Base-by-base conservation (phyloP, 2,797 vertebrate species). In the Nothura maculosa region DNA sequence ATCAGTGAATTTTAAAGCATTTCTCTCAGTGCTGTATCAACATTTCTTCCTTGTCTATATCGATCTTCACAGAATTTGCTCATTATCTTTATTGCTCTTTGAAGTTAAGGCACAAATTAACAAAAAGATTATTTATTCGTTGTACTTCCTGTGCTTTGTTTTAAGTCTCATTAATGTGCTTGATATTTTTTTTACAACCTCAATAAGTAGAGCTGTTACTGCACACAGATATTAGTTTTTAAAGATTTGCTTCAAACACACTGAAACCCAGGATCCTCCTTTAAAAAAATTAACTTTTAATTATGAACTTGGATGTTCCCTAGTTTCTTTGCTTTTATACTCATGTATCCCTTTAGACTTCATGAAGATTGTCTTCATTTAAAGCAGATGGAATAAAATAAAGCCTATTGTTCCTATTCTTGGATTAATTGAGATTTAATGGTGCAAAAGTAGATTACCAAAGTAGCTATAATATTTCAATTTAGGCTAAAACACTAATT, bases 371-470 rank as follows among this genome's bases (percentile, higher is more conserved):
- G 22, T 25, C 55, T 83, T 87, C 22, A 64, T 76, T 74, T 87
- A 55, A 67, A 85, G 30, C 11, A 82, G 73, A 32, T 8, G 40
- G 48, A 68, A 13, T 67, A 55, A 90, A 90, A 80, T 72, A 85
- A 11, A 75, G 38, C 11, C 4, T 73, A 60, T 66, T 89, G 63
- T 74, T 93, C 52, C 67, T 92, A 69, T 74, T 89, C 72, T 43
- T 81, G 67, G 58, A 81, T 93, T 83, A 81, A 93, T 87, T 48
- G 77, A 90, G 57, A 24, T 77, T 88, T 93, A 87, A 90, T 64
- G 77, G 76, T 73, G 82, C 70, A 81, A 92, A 89, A 93, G 45
- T 24, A 90, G 42, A 76, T 69, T 87, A 70, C 54, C 50, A 85
- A 84, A 80, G 87, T 10, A 92, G 69, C 61, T 88, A 28, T 68